Evolutionary conservation across 2,888 invertebrate genomes (phyloP).

Genomic region (Parnassius orleans): DNA sequence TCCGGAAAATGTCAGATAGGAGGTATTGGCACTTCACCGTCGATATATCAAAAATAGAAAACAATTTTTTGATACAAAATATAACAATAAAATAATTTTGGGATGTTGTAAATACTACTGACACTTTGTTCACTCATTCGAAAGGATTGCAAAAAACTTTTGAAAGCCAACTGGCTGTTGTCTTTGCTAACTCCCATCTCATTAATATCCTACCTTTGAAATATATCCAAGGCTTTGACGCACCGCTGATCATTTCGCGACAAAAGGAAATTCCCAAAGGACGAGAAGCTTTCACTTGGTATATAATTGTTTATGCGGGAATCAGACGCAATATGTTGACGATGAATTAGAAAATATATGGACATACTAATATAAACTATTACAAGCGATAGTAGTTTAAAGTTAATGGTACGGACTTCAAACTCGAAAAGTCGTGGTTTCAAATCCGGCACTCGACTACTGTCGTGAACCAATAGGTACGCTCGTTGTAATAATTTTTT

Average conservation of each 20-base stretch:
- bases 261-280: conserved; percentile 65
- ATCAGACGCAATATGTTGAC: conserved; percentile 50
- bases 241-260: conserved; percentile 64
- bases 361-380: not conserved
- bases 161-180: conserved; percentile 18
- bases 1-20: no score
- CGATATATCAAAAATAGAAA: no score
- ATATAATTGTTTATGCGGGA: conserved; percentile 70
- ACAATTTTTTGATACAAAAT: no score
- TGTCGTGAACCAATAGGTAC: no score
- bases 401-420: no score
- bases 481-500: no score
- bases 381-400: no score
- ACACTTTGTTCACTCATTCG: conserved; percentile 11
- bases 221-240: conserved; percentile 36
- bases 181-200: conserved; percentile 48
- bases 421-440: no score
- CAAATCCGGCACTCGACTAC: no score
- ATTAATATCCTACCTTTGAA: conserved; percentile 59
- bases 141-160: conserved; percentile 17
- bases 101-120: not conserved
- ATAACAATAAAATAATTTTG: not conserved
- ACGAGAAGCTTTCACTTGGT: conserved; percentile 56
- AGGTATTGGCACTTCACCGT: no score
- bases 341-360: conserved; percentile 17